Percentiles rank a stretch among this genome's conserved stretches.
Conservation (phyloP, 2,797 vertebrate genomes). For the Sus cebifrons region DNA sequence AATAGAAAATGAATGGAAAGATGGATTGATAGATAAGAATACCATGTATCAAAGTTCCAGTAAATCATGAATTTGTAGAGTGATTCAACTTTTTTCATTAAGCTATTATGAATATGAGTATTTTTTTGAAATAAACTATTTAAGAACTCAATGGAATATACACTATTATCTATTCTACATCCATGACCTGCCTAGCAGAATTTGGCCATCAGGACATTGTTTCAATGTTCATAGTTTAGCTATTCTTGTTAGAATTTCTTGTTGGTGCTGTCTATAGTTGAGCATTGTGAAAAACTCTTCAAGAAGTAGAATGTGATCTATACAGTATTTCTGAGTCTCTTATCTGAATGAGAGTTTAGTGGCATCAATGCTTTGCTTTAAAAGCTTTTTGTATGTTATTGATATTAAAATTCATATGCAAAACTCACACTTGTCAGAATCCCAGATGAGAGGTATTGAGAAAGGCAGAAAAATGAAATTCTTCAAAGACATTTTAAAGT, state of each 20-base stretch:
- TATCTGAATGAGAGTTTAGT: background rate
- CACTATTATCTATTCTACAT: background rate
- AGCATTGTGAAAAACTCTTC: background rate
- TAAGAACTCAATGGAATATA: background rate
- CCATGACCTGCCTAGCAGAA: background rate
- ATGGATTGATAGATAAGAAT: background rate
- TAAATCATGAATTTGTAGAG: background rate
- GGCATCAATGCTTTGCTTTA: background rate
- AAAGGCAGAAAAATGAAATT: background rate
- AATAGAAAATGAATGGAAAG: background rate
- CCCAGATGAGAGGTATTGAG: background rate
- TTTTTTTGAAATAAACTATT: slow-evolving; percentile 3
- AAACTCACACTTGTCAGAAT: background rate
- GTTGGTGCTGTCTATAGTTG: background rate
- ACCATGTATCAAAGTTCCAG: background rate
- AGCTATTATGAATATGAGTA: background rate
- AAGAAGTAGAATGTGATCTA: background rate
- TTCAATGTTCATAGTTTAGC: background rate
- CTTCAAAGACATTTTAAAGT: background rate
- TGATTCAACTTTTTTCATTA: background rate
- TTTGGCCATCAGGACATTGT: background rate
- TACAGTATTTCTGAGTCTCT: background rate
- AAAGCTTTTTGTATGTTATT: background rate
- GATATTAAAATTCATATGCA: background rate
- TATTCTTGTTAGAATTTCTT: background rate